phyloP scores from a whole-genome alignment of 2,888 invertebrate species.

The Spodoptera littoralis region DNA sequence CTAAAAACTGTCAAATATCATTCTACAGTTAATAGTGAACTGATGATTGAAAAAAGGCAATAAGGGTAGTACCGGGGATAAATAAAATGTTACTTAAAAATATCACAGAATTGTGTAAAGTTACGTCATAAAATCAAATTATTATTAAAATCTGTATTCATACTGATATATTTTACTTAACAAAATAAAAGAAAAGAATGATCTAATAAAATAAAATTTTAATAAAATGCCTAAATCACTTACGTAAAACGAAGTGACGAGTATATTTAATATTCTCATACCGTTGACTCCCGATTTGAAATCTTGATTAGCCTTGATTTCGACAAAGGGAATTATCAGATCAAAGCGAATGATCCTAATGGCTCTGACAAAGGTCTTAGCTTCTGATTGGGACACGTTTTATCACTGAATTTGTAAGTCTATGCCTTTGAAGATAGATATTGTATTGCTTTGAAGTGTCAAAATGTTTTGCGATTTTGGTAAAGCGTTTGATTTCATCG shows the following conservation, averaged over 20 bases:
- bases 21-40: no score
- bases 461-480: background rate
- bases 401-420: constrained; percentile 30
- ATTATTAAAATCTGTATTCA: no score
- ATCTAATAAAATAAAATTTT: background rate
- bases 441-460: constrained; percentile 2
- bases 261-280: constrained; percentile 43
- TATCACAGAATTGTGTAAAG: no score
- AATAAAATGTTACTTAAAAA: no score
- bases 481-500: background rate
- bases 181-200: background rate
- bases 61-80: no score
- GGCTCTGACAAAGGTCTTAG: constrained; percentile 42
- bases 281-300: constrained; percentile 36
- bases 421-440: background rate
- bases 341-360: constrained; percentile 41
- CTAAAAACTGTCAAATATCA: no score
- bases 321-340: constrained; percentile 47
- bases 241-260: constrained; percentile 25
- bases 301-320: constrained; percentile 52
- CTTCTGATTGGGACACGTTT: constrained; percentile 36
- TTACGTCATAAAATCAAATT: no score
- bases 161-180: no score
- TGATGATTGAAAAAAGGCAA: no score
- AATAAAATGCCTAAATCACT: constrained; percentile 12